Evolutionary conservation across 1,140 invertebrate genomes (phyloP).

Genomic region (Dendrolimus kikuchii): DNA sequence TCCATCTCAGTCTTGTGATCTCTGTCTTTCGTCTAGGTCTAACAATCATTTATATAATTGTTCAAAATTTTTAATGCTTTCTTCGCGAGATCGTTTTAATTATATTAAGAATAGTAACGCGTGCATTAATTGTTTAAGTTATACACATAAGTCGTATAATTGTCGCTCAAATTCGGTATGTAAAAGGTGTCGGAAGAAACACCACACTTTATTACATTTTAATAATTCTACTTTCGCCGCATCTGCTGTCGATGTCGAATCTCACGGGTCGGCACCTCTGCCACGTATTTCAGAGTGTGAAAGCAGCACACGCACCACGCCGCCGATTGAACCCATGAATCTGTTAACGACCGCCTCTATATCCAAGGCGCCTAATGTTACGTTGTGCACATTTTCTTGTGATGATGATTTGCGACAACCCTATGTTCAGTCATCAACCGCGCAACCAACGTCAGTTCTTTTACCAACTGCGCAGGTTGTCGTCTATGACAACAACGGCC

Average conservation of each 20-base stretch:
- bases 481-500: no score
- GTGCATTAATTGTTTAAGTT: not conserved
- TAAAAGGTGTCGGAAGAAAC: not conserved
- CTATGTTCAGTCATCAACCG: no score
- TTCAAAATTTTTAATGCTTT: not conserved
- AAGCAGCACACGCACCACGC: not conserved
- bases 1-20: no score
- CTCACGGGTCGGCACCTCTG: not conserved
- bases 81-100: not conserved
- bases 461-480: no score
- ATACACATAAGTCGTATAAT: not conserved
- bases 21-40: no score
- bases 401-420: not conserved
- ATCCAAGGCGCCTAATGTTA: not conserved
- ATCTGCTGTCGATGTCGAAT: not conserved
- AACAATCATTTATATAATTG: constrained; percentile 1
- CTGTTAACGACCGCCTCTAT: not conserved
- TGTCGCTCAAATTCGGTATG: constrained; percentile 1
- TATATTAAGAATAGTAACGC: not conserved
- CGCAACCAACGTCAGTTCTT: no score
- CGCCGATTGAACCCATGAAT: no score
- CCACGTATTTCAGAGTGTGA: not conserved
- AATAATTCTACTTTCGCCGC: not conserved
- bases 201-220: not conserved
- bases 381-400: constrained; percentile 2